phyloP scores from a whole-genome alignment of 2,797 vertebrate species.

The Oceanodroma leucorhoa region DNA sequence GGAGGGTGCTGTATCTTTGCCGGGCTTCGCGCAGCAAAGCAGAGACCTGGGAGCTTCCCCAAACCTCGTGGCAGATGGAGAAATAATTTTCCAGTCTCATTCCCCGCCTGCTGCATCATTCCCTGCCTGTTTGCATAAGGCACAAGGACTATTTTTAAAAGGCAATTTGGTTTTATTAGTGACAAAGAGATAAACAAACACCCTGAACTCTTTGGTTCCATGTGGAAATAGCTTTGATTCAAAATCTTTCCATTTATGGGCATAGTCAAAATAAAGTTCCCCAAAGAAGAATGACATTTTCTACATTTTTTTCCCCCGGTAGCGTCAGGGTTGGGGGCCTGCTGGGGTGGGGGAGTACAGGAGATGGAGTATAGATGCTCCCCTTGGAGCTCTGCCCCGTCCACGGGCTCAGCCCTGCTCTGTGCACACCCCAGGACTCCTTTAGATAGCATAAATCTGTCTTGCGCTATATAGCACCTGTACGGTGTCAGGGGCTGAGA shows the following conservation, averaged over 20 bases:
- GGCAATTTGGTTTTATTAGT: conserved; percentile 21
- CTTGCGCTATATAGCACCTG: not conserved
- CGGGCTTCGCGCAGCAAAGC: rapidly evolving
- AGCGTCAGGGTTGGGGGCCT: not conserved
- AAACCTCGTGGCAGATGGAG: not conserved
- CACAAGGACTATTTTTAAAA: conserved; percentile 15
- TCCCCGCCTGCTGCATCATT: not conserved
- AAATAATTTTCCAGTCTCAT: not conserved
- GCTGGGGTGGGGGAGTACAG: not conserved
- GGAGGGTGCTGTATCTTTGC: not conserved
- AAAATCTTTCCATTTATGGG: conserved; percentile 1
- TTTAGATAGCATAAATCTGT: not conserved
- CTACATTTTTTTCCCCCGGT: not conserved
- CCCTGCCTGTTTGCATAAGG: not conserved
- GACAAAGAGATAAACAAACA: conserved; percentile 19
- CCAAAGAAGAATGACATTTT: not conserved
- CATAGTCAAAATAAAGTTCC: not conserved
- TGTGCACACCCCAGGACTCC: too few species aligned
- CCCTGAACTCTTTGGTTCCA: not conserved
- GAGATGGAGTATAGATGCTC: not conserved
- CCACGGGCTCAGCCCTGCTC: not conserved
- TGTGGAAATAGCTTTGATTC: not conserved
- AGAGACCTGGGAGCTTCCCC: not conserved
- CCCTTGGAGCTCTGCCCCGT: not conserved
- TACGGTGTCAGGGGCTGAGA: not conserved